Evolutionary conservation across 2,113 vertebrate species (phyloP).

Genomic region (Serinus canaria): DNA sequence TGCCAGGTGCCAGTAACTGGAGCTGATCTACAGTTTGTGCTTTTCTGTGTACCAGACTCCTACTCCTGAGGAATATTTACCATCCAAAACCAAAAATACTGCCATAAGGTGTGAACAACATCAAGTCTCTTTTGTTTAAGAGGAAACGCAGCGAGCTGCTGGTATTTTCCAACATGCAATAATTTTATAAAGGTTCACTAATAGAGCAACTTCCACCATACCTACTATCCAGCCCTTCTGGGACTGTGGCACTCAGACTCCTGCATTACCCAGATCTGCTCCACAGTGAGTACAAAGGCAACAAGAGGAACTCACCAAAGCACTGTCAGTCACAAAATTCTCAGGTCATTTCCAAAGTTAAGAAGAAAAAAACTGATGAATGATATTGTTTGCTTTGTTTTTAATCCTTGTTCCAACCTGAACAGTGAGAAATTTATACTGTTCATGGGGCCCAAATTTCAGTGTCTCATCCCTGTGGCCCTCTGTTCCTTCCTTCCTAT

Average conservation of each 20-base stretch:
- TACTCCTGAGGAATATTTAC: slow-evolving; percentile 55
- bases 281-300: not conserved
- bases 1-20: not conserved
- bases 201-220: not conserved
- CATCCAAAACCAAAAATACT: slow-evolving; percentile 43
- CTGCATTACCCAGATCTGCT: not conserved
- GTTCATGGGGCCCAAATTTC: not conserved
- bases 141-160: not conserved
- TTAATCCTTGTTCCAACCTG: not conserved
- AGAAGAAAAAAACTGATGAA: not conserved
- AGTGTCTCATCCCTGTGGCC: not conserved
- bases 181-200: slow-evolving; percentile 14
- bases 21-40: not conserved
- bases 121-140: slow-evolving; percentile 56
- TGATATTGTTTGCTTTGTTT: not conserved
- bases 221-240: not conserved
- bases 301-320: not conserved
- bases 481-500: not conserved
- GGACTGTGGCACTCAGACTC: not conserved
- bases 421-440: not conserved
- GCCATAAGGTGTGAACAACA: slow-evolving; percentile 63
- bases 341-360: not conserved
- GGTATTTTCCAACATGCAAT: slow-evolving; percentile 15
- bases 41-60: slow-evolving; percentile 45
- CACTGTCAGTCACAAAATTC: not conserved